These are phyloP conservation scores for Catostomus latipinnis DNA, from an alignment of 2,797 vertebrate species.

Conservation along the genomic window DNA sequence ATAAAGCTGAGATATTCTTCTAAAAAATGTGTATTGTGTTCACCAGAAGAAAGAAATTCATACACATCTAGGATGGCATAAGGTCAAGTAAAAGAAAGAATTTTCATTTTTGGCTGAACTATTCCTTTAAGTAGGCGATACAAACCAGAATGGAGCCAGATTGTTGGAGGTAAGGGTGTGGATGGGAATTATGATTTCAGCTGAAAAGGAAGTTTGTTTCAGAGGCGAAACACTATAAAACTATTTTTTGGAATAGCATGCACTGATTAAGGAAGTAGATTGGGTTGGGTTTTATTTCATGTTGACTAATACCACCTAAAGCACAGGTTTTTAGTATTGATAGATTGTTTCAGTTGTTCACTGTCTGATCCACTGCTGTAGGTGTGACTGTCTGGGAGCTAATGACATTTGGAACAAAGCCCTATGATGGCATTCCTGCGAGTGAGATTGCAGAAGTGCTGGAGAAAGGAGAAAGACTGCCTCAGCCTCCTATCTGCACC, in stretches of 20 bases:
- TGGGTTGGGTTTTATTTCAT: not conserved
- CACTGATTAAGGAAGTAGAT: not conserved
- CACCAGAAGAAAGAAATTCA: no score
- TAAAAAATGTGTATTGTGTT: no score
- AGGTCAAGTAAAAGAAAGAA: no score
- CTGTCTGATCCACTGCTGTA: conserved; percentile 53
- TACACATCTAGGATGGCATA: no score
- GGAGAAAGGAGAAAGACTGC: conserved; percentile 96
- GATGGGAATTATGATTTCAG: not conserved
- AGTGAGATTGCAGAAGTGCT: conserved; percentile 91
- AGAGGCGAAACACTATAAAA: no score
- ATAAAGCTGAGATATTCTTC: no score
- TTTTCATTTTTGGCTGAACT: no score
- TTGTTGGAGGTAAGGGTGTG: not conserved
- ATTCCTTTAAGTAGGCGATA: no score
- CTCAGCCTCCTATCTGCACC: conserved; percentile 96
- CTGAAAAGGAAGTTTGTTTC: not conserved
- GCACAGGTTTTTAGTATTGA: not conserved
- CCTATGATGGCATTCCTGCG: conserved; percentile 94
- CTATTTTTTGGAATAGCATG: not conserved
- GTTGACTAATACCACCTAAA: not conserved
- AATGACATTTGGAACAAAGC: conserved; percentile 98
- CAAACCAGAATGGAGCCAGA: not conserved
- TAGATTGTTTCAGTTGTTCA: not conserved
- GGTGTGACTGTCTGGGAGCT: conserved; percentile 99